These are phyloP conservation scores for Oreohelix idahoensis DNA, from an alignment of 1,140 invertebrate genomes.

Conservation along the genomic window DNA sequence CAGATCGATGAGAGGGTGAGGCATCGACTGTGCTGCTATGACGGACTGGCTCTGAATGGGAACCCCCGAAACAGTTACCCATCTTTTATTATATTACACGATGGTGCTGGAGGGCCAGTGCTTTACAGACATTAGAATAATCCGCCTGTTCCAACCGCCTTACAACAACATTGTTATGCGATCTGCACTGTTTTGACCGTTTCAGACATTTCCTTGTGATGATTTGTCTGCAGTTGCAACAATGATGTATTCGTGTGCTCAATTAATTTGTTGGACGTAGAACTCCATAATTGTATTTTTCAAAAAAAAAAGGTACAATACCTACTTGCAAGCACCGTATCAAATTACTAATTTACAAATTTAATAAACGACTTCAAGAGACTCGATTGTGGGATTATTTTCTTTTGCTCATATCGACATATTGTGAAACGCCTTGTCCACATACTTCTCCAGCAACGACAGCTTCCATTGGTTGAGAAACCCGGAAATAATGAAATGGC, in stretches of 20 bases:
- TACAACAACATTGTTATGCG: background rate
- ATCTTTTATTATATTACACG: conserved; percentile 32
- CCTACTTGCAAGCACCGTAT: background rate
- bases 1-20: conserved; percentile 40
- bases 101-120: background rate
- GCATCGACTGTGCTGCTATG: conserved; percentile 34
- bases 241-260: background rate
- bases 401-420: background rate
- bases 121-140: background rate
- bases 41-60: conserved; percentile 35
- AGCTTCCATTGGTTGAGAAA: conserved; percentile 19
- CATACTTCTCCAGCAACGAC: background rate
- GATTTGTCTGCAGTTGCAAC: background rate
- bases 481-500: conserved; percentile 34
- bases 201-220: background rate
- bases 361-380: background rate
- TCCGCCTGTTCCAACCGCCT: background rate
- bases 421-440: background rate
- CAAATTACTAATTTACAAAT: background rate
- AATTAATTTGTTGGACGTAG: background rate
- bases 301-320: background rate
- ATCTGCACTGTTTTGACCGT: background rate
- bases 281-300: background rate
- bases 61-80: conserved; percentile 53
- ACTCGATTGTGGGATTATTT: background rate